Evolutionary conservation across 2,797 vertebrate genomes (phyloP), one percentile per base, ranked within the genome.

Genomic region (Oreochromis grahami): DNA sequence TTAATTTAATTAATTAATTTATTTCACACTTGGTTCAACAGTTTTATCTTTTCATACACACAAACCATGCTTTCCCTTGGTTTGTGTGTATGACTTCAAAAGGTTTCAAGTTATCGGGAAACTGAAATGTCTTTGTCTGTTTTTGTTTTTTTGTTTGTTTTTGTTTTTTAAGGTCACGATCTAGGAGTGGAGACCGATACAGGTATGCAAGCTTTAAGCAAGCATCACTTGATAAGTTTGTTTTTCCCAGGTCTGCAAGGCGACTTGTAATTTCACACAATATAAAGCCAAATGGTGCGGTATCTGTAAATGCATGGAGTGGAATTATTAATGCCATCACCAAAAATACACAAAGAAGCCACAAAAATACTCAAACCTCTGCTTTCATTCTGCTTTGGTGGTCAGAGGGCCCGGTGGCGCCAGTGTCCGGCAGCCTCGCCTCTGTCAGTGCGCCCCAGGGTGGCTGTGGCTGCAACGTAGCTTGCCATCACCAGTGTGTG

Each of bases 101-200:
- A 19, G 3, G 3, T 50, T 77, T 2, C 2, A 6, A 21, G 3
- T 81, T 21, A 21, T 26, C 12, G n/a, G 7, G 6, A 79, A 68
- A 38, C 6, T 32, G 2, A 29, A 63, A 32, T n/a, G 43, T 50
- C 26, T 12, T 53, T 6, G 36, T 84, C 26, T 77, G 5, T 83
- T 8, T 84, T 74, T 48, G 3, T 34, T 34, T 34, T 34, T 34
- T 34, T 34, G 7, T 24, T 24, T 24, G 24, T 24, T 26, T 34
- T 13, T 4, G n/a, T 85, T 41, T 53, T 38, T 60, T 34, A 60
- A 97, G 96, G 86, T 96, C 96, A 50, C 95, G 96, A 92, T 97
- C 96, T 38, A 92, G 96, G 92, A 97, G 97, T 78, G 96, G 90
- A 83, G 96, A 97, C 3, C 91, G 96, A 82, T 94, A 96, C 91